Evolutionary conservation across 30 jellyfish, hydroid and myxozoan species (phyloP), one percentile per base, ranked within the genome.

Genomic region (Sanderia malayensis): DNA sequence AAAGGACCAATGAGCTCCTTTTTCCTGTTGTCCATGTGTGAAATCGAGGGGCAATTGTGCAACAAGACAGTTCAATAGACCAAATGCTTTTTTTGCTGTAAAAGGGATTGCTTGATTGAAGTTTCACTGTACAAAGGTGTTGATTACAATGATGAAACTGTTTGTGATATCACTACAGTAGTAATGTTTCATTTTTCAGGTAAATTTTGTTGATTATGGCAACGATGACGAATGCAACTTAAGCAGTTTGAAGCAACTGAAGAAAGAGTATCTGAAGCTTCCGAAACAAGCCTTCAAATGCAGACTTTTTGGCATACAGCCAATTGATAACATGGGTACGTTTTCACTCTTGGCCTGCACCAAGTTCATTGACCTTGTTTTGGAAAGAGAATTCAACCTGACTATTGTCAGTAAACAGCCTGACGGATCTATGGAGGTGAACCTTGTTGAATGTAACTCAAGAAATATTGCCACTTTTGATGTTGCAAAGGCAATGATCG

Each of bases 131-230:
- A n/a, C n/a, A n/a, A n/a, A n/a, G n/a, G n/a, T n/a, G n/a, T n/a
- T n/a, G n/a, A n/a, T n/a, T n/a, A n/a, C n/a, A n/a, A n/a, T n/a
- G n/a, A n/a, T n/a, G n/a, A n/a, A n/a, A n/a, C n/a, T n/a, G n/a
- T n/a, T n/a, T n/a, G n/a, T n/a, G n/a, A n/a, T n/a, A n/a, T n/a
- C n/a, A n/a, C n/a, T n/a, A n/a, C n/a, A n/a, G n/a, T n/a, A n/a
- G n/a, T n/a, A n/a, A n/a, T 77, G 46, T 19, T 1, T 30, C 3
- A 20, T 52, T 0, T 76, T 57, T 4, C 55, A 91, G 98, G 83
- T 91, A 9, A 72, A 34, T 27, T 91, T 67, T 73, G 88, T 91
- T 61, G 98, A 91, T 59, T 91, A 83, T 91, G 98, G 98, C 1
- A 91, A 91, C 58, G 67, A 57, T 55, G 98, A 91, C 30, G 67